A percentile compares a stretch with the other conserved stretches of the same genome.
These are phyloP conservation scores for Brachionus koreanus DNA, from an alignment of 1,140 invertebrate species.

Conservation along the genomic window DNA sequence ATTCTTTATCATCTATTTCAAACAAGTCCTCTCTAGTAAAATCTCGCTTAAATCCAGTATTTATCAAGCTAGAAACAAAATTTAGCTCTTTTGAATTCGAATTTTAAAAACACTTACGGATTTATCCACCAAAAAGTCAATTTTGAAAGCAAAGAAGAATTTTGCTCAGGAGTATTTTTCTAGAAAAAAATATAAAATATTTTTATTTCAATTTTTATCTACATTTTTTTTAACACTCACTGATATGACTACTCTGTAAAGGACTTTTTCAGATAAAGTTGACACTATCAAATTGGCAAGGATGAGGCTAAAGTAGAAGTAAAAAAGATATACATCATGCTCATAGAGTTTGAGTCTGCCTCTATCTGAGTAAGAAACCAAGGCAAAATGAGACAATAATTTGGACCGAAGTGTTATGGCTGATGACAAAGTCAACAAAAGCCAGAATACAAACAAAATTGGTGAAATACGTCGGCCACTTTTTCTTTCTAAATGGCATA, in stretches of 20 bases:
- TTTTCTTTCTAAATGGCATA: conserved; percentile 6
- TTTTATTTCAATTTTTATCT: background rate
- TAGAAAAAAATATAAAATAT: background rate
- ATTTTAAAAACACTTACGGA: background rate
- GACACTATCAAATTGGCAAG: background rate
- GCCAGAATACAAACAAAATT: conserved; percentile 2
- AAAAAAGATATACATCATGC: background rate
- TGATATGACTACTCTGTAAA: background rate
- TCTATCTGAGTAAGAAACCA: background rate
- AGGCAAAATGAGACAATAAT: background rate
- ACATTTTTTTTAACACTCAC: background rate
- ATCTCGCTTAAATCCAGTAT: conserved; percentile 35
- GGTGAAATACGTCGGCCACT: background rate
- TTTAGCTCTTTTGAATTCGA: background rate
- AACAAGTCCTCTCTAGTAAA: conserved; percentile 28
- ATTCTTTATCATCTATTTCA: conserved; percentile 29
- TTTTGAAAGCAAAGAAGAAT: conserved; percentile 14
- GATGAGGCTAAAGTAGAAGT: background rate
- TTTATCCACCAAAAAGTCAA: conserved; percentile 43
- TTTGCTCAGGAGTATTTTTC: background rate
- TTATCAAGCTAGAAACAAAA: conserved; percentile 24
- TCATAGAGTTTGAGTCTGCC: background rate
- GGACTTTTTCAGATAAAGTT: background rate
- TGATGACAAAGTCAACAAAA: background rate
- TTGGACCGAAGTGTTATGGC: conserved; percentile 16